Evolutionary conservation across 2,888 invertebrate species (phyloP).

Genomic region (Tiphia femorata): DNA sequence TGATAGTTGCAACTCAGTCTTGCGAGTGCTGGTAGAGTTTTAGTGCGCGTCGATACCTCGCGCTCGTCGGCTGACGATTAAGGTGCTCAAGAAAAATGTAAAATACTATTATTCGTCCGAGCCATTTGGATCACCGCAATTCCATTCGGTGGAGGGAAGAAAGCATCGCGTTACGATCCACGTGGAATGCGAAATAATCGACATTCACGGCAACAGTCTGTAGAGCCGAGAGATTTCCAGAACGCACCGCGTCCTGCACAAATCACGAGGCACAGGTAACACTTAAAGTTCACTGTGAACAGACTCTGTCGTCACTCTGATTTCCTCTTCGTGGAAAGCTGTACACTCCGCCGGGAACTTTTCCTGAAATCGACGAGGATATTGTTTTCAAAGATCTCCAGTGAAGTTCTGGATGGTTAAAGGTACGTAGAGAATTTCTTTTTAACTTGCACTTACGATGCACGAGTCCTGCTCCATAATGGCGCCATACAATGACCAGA

Average conservation of each 20-base stretch:
- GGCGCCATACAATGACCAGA: slow-evolving; percentile 84
- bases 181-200: too few relatives aligned
- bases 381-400: not conserved
- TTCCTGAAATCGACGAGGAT: slow-evolving; percentile 68
- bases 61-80: too few relatives aligned
- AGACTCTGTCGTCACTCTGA: slow-evolving; percentile 81
- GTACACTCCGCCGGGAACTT: slow-evolving; percentile 81
- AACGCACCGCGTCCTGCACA: not conserved
- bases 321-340: slow-evolving; percentile 85
- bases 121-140: too few relatives aligned
- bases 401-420: not conserved
- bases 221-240: too few relatives aligned
- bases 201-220: too few relatives aligned
- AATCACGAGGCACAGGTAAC: slow-evolving; percentile 2
- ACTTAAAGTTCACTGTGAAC: slow-evolving; percentile 84
- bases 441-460: slow-evolving; percentile 76
- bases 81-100: too few relatives aligned
- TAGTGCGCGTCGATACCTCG: too few relatives aligned
- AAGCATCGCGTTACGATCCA: too few relatives aligned
- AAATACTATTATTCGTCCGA: too few relatives aligned
- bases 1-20: slow-evolving; percentile 15
- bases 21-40: too few relatives aligned
- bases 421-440: not conserved
- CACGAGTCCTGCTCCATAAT: slow-evolving; percentile 79
- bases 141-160: too few relatives aligned